Evolutionary conservation across 1,140 invertebrate species (phyloP), one percentile per base, ranked within the genome.

Genomic region (Megalopta genalis): DNA sequence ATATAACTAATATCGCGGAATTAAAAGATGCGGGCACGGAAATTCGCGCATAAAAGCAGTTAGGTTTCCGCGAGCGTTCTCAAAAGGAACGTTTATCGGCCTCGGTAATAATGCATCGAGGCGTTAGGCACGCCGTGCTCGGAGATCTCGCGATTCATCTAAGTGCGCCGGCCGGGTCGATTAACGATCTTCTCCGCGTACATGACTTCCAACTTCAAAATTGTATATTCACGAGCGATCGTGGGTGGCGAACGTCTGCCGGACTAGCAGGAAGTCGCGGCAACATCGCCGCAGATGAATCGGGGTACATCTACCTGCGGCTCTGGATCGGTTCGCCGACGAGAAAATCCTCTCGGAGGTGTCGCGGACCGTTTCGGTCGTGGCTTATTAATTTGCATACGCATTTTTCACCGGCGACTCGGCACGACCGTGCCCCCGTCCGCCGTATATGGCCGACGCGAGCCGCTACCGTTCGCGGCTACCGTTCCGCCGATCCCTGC

Each of bases 341-440:
- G 59, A 66, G 77, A 66, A 79, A 73, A 72, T 62, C 67, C 76
- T 67, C 59, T 73, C 57, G 60, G 62, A 54, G 78, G 77, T 84
- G 82, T 81, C 69, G 83, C 79, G 59, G 59, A 73, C 73, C 83
- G 82, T 84, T 81, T 72, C 64, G 49, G n/a, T 73, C 60, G 62
- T 59, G 81, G 77, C 72, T 85, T 86, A 86, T 86, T 83, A 86
- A 86, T 86, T 86, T 86, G 84, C 85, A 86, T 86, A 80, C 62
- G 52, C 27, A 77, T 86, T 76, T 74, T 68, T 81, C 60, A 59
- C n/a, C 39, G 62, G 23, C 10, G 70, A 21, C 21, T 70, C 62
- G 46, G 67, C 74, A 68, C 66, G 82, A 68, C 25, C 72, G 73
- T 68, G 57, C 42, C 25, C 23, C 74, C 57, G 70, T 23, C 42